Evolutionary conservation across 2,888 invertebrate genomes (phyloP), one percentile per base, ranked within the genome.

Genomic region (Eilema caniola): DNA sequence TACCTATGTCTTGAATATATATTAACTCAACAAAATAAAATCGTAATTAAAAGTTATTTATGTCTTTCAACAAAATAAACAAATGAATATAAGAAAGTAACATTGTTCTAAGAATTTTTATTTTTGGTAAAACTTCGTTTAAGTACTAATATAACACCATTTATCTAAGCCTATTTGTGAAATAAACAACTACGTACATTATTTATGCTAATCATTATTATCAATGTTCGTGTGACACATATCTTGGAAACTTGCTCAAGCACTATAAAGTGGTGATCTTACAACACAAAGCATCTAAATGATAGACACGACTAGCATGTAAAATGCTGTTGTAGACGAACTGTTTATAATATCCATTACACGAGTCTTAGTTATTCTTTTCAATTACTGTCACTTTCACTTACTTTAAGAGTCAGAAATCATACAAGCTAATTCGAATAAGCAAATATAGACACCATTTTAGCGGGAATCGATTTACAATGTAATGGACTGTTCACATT

Each of bases 41-140:
- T 84, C 77, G 82, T 84, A 85, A 87, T 81, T 83, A 84, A 84
- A 83, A 76, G 83, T 83, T 83, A 85, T 72, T 71, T 74, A 84
- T 84, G 81, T 83, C 74, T 84, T 81, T 83, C 74, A 88, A 89
- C 85, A 89, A 88, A 88, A 88, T 84, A 82, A 87, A 89, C 83
- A 89, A 85, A 87, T 87, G 79, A 85, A 85, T 88, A 89, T 80
- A 89, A 84, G 88, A 88, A 89, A 90, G 86, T 88, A 91, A 91
- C 89, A 91, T 93, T 92, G 92, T 92, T 90, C 91, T 91, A 90
- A 86, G 86, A 83, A 80, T 86, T 88, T 88, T 86, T 85, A 86
- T 92, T 91, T 94, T 95, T 94, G 93, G 93, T 93, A 92, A 90
- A 86, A 88, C 86, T 88, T 90, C 82, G 86, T 84, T 93, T 94